phyloP scores from a whole-genome alignment of 1,140 invertebrate genomes.

The Druon quercuslanigerum region DNA sequence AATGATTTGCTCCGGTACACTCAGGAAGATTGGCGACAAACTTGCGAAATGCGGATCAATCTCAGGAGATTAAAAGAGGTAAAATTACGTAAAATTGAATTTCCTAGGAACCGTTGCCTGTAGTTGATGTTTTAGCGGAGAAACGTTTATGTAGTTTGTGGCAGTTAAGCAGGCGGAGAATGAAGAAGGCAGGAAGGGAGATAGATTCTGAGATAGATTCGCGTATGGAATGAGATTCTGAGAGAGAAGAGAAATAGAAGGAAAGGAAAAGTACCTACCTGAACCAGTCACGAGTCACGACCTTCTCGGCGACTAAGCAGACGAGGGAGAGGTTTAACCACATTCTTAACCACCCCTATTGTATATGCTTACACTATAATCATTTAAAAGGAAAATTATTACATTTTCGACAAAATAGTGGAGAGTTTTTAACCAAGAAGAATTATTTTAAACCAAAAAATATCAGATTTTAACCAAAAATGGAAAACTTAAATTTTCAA shows the following conservation, averaged over 20 bases:
- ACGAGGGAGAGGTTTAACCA: conserved; percentile 41
- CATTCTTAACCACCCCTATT: conserved; percentile 43
- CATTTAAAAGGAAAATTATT: neutral
- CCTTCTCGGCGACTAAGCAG: conserved; percentile 36
- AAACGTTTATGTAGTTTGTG: conserved; percentile 16
- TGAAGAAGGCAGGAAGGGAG: conserved; percentile 27
- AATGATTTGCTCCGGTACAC: too few relatives aligned
- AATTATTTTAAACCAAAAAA: too few relatives aligned
- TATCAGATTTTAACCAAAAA: too few relatives aligned
- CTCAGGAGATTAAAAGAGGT: too few relatives aligned
- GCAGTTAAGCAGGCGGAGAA: conserved; percentile 23
- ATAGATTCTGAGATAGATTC: conserved; percentile 29
- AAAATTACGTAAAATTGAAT: conserved; percentile 11
- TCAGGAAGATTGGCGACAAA: too few relatives aligned
- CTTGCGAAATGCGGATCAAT: too few relatives aligned
- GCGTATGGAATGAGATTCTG: conserved; percentile 16
- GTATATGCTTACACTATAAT: conserved; percentile 6
- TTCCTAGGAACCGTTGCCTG: conserved; percentile 11
- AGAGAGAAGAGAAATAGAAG: conserved; percentile 28
- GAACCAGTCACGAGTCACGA: conserved; percentile 42
- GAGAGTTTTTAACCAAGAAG: too few relatives aligned
- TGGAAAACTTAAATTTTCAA: too few relatives aligned
- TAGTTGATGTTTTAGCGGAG: neutral
- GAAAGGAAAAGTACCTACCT: conserved; percentile 24
- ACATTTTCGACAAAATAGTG: neutral